Conservation (phyloP, 2,888 invertebrate species). For the Cosmia trapezina region DNA sequence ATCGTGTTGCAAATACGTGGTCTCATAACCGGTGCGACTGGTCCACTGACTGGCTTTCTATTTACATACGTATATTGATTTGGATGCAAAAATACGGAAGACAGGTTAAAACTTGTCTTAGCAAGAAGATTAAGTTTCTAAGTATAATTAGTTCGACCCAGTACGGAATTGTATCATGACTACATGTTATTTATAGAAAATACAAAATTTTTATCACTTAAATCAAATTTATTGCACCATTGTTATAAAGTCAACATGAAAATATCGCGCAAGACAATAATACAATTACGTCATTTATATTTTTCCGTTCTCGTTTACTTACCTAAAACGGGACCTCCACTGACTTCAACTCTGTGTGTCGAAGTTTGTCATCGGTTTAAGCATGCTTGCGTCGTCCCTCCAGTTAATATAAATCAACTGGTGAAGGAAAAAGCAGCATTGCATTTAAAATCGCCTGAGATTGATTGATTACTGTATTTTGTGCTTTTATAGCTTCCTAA, state of each 20-base stretch:
- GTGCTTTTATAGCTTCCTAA: conserved; percentile 1
- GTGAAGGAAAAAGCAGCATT: not conserved
- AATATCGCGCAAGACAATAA: conserved; percentile 8
- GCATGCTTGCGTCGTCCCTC: conserved; percentile 12
- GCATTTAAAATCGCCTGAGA: conserved; percentile 1
- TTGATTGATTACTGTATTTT: conserved; percentile 18
- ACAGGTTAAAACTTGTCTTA: conserved; percentile 18
- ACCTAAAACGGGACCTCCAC: conserved; percentile 9
- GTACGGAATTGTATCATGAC: not conserved
- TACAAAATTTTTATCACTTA: not conserved
- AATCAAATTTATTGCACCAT: conserved; percentile 11
- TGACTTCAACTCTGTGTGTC: not conserved
- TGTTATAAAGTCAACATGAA: conserved; percentile 11
- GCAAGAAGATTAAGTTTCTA: conserved; percentile 7
- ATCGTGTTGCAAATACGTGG: conserved; percentile 62
- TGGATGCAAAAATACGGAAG: conserved; percentile 62
- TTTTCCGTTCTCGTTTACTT: conserved; percentile 14
- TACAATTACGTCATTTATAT: conserved; percentile 25
- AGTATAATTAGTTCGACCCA: not conserved
- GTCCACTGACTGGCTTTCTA: conserved; percentile 70
- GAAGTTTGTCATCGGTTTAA: conserved; percentile 18
- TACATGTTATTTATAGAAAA: not conserved
- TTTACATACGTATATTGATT: conserved; percentile 64
- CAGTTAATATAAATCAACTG: conserved; percentile 4
- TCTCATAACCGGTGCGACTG: conserved; percentile 68